Evolutionary conservation across 1,140 invertebrate genomes (phyloP).

Genomic region (Bombus breviceps): DNA sequence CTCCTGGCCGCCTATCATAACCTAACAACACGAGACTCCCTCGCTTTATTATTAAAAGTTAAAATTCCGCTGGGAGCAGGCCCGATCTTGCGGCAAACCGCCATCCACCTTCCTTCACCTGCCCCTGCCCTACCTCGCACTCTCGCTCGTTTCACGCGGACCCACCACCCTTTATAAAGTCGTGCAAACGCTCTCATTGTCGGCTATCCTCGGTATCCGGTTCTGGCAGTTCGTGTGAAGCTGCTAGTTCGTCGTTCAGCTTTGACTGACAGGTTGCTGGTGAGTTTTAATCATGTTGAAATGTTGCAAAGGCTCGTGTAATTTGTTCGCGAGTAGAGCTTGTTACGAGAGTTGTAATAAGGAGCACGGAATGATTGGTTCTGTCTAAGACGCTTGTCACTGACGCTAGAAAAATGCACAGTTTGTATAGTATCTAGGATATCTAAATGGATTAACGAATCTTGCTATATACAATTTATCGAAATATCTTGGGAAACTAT

Average conservation of each 20-base stretch:
- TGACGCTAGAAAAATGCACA: background rate
- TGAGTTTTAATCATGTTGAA: background rate
- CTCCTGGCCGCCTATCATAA: slow-evolving; percentile 70
- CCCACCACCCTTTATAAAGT: slow-evolving; percentile 50
- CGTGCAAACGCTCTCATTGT: slow-evolving; percentile 69
- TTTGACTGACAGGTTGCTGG: slow-evolving; percentile 29
- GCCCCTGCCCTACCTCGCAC: no score
- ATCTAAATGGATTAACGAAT: background rate
- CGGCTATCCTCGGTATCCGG: slow-evolving; percentile 33
- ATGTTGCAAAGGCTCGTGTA: background rate
- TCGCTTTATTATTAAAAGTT: slow-evolving; percentile 82
- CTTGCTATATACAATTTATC: background rate
- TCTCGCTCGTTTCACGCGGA: slow-evolving; percentile 18
- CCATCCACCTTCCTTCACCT: slow-evolving; percentile 13
- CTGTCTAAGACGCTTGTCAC: background rate
- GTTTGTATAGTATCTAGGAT: background rate
- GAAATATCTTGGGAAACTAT: background rate
- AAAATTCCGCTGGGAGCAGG: slow-evolving; percentile 76
- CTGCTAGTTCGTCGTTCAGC: background rate
- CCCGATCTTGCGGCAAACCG: slow-evolving; percentile 73
- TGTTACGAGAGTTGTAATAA: background rate
- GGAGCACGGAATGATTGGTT: background rate
- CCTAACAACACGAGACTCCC: slow-evolving; percentile 76
- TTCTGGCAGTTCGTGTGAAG: background rate
- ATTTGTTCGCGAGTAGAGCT: background rate